Conservation (phyloP, 2,797 vertebrate genomes). For the Girardinus metallicus region DNA sequence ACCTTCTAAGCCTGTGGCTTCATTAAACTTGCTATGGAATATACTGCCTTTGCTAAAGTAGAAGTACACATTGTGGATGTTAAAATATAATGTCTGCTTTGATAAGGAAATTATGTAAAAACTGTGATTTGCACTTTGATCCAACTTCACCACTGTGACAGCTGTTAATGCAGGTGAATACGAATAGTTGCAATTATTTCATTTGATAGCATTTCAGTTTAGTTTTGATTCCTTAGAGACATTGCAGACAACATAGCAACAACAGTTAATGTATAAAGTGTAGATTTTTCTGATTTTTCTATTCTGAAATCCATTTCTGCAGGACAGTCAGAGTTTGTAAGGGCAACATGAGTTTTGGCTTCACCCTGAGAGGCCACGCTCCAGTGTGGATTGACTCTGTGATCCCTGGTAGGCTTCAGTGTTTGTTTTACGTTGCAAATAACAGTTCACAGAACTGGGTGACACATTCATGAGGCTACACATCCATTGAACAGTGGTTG, state of each 20-base stretch:
- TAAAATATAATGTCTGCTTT: background rate
- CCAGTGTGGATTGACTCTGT: conserved; percentile 98
- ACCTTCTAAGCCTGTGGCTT: background rate
- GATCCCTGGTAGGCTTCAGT: conserved; percentile 86
- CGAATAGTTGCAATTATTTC: background rate
- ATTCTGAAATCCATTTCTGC: conserved; percentile 19
- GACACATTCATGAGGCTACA: background rate
- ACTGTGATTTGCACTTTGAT: no score
- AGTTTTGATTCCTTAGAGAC: background rate
- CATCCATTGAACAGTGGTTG: background rate
- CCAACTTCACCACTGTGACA: background rate
- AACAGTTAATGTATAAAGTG: background rate
- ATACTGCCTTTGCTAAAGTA: conserved; percentile 45
- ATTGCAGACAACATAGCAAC: background rate
- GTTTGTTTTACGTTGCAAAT: background rate
- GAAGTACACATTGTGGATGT: conserved; percentile 24
- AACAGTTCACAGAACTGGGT: background rate
- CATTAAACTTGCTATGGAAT: background rate
- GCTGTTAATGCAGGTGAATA: background rate
- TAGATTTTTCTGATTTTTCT: conserved; percentile 8
- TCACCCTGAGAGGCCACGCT: conserved; percentile 94
- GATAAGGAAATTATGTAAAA: background rate
- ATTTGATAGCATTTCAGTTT: background rate
- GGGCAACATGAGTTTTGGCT: conserved; percentile 96
- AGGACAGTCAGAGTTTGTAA: conserved; percentile 97